Evolutionary conservation across 2,888 invertebrate species (phyloP), one percentile per base, ranked within the genome.

Genomic region (Drosophila nigricruria): DNA sequence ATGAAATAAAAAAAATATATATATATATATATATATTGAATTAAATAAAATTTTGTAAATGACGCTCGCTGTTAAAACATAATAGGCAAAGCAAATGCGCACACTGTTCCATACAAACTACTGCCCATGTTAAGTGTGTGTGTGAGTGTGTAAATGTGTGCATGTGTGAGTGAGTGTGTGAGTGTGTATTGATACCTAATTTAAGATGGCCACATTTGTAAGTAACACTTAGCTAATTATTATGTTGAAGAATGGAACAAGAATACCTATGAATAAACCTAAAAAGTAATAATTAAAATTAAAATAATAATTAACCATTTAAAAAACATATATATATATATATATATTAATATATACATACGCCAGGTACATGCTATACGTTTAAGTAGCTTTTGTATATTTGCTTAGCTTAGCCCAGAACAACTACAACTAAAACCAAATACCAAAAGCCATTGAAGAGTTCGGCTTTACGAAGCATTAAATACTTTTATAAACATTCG

Each of bases 301-400:
- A 23, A 43, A 43, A 16, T 43, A 43, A 43, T 70, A 57, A 49
- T 63, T 67, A 89, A 73, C 70, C 75, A 83, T 85, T 85, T 77
- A 66, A 77, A 66, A 16, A 4, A 8, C 23, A 16, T 16, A 45
- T 4, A 66, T 40, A 66, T 16, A 64, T 18, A 66, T n/a, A 63
- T 32, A 61, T 54, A 71, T 69, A 69, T 65, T 73, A 16, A 66
- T 42, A 63, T 53, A 66, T 10, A 65, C 32, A 59, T 58, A 69
- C 52, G 56, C 57, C 70, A 81, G 66, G 76, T 70, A 78, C 69
- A 88, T 76, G 80, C 70, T 72, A 70, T 88, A 80, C 43, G 68
- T 74, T 83, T 83, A 88, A 88, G 88, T 89, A 85, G 89, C 89
- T 85, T 85, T 89, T 85, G 89, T 85, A 85, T 77, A 85, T 84